Conservation (phyloP, 2,888 invertebrate species). For the Synergus laeviventris region DNA sequence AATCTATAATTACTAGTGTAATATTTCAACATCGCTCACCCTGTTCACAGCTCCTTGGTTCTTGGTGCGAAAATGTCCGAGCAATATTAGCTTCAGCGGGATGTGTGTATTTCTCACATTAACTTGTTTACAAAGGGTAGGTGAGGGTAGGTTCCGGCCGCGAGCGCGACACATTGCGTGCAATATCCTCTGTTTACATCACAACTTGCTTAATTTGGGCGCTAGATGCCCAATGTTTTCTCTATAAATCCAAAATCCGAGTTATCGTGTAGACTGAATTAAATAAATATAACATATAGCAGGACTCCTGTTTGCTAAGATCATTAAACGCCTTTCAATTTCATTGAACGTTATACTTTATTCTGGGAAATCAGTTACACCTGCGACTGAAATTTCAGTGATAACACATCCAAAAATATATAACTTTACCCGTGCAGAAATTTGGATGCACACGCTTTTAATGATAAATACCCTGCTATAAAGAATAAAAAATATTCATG, state of each 20-base stretch:
- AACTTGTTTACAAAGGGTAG: slow-evolving; percentile 71
- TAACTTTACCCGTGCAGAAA: too few species aligned
- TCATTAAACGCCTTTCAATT: neutral
- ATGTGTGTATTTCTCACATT: slow-evolving; percentile 75
- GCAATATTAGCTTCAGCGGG: slow-evolving; percentile 65
- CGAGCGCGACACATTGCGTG: slow-evolving; percentile 68
- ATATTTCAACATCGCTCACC: slow-evolving; percentile 7
- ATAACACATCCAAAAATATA: too few species aligned
- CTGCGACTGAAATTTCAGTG: too few species aligned
- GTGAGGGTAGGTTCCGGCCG: slow-evolving; percentile 66
- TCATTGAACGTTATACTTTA: neutral
- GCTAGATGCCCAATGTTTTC: slow-evolving; percentile 61
- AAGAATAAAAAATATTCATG: too few species aligned
- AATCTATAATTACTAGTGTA: neutral
- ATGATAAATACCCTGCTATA: too few species aligned
- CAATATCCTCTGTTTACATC: slow-evolving; percentile 73
- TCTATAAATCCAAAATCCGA: slow-evolving; percentile 63
- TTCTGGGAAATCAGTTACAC: too few species aligned
- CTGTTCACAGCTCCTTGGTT: slow-evolving; percentile 13
- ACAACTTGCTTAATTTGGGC: slow-evolving; percentile 66
- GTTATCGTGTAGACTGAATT: neutral
- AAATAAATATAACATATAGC: neutral
- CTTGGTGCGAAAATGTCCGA: slow-evolving; percentile 46
- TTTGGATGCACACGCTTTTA: too few species aligned
- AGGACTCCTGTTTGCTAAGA: neutral